These are phyloP conservation scores for Corythucha ciliata DNA, from an alignment of 2,888 invertebrate species.

Conservation along the genomic window DNA sequence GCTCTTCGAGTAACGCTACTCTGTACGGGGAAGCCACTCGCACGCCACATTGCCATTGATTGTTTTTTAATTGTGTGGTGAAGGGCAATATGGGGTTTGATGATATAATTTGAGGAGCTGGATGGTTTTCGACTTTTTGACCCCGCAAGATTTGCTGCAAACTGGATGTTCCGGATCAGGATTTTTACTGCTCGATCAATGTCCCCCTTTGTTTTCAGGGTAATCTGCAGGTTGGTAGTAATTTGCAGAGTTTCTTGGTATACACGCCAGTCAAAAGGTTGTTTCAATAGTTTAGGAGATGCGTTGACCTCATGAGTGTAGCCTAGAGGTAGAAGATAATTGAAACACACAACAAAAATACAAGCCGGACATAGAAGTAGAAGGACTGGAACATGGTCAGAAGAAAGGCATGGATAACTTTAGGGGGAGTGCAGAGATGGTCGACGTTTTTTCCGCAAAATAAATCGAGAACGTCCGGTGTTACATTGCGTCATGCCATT, in stretches of 20 bases:
- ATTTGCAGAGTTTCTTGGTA: slow-evolving; percentile 8
- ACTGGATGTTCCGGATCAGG: not conserved
- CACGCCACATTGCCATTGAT: not conserved
- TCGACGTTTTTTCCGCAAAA: not conserved
- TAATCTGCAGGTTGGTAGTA: slow-evolving; percentile 6
- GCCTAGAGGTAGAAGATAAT: too few species aligned
- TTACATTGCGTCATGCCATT: not conserved
- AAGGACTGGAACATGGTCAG: slow-evolving; percentile 5
- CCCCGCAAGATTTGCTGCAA: not conserved
- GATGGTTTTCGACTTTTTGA: not conserved
- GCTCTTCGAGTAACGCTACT: not conserved
- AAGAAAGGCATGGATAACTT: slow-evolving; percentile 1
- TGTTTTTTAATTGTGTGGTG: not conserved
- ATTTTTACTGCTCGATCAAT: not conserved
- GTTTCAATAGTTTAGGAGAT: not conserved
- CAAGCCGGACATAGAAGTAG: too few species aligned
- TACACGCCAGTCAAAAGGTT: slow-evolving; percentile 11
- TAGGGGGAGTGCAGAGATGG: not conserved
- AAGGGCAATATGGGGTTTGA: not conserved
- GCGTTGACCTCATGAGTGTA: not conserved
- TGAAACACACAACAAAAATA: too few species aligned
- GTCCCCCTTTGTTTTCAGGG: slow-evolving; percentile 1
- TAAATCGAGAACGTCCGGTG: not conserved
- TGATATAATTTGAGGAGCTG: not conserved
- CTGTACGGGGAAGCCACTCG: slow-evolving; percentile 5